Evolutionary conservation across 2,113 vertebrate species (phyloP).

Genomic region (Clarias macrocephalus): DNA sequence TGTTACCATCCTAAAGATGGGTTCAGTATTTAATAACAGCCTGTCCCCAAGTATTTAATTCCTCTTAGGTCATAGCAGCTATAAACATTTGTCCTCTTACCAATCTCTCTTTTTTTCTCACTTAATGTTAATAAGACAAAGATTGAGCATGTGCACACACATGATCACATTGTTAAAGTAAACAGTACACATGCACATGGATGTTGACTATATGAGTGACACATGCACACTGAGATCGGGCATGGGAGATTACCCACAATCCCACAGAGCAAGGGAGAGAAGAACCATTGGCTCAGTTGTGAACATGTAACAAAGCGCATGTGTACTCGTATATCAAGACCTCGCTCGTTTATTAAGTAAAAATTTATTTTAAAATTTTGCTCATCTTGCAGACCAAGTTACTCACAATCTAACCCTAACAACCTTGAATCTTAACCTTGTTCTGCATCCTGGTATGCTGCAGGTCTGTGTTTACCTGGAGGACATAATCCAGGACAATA

Average conservation of each 20-base stretch:
- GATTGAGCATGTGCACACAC: neutral
- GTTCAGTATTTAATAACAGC: neutral
- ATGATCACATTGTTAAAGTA: no score
- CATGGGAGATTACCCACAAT: no score
- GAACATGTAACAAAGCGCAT: no score
- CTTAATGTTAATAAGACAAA: neutral
- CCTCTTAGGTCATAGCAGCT: neutral
- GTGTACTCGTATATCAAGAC: no score
- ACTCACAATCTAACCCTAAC: neutral
- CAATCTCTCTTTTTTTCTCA: neutral
- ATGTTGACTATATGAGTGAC: no score
- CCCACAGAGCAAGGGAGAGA: no score
- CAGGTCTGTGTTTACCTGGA: conserved; percentile 79
- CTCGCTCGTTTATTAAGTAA: no score
- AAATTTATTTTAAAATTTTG: no score
- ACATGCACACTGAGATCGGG: no score
- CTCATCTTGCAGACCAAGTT: no score
- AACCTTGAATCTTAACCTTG: neutral
- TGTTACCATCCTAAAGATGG: neutral
- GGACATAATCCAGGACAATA: conserved; percentile 94
- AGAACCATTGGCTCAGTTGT: no score
- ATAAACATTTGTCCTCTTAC: neutral
- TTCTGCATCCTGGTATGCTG: neutral
- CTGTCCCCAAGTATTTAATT: neutral
- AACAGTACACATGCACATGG: no score